Evolutionary conservation across 1,140 invertebrate genomes (phyloP), one percentile per base, ranked within the genome.

Genomic region (Rhyacophila brunnea): DNA sequence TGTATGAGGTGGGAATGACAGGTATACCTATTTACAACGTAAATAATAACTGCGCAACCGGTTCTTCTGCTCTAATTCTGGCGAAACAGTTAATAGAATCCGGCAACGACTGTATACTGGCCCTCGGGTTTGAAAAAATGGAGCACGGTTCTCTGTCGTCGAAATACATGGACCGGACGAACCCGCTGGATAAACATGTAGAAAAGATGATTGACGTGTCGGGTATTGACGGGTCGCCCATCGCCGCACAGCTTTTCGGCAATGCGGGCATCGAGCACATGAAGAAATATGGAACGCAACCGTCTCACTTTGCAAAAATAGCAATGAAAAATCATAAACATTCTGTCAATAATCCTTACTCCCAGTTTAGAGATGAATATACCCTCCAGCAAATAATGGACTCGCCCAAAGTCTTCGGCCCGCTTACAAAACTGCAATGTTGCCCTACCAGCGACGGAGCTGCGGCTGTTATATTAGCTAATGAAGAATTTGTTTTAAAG

Each of bases 71-170:
- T 2, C 71, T 99, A 0, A 85, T 88, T 57, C 76, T 99, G 68
- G 95, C 87, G 0, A 96, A 96, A 70, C 93, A 98, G 73, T 82
- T 97, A 6, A 80, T 99, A 14, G 87, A 95, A 78, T 85, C 88
- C 65, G 93, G 93, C 9, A 80, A 86, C 63, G 87, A 98, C 70
- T 95, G 96, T 73, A 88, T 91, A 1, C 74, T 99, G 35, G 96
- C 95, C 14, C 70, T 98, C 42, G 97, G 97, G 3, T 99, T 99
- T 75, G 97, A 99, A 70, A 99, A 98, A 77, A 99, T 99, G 97
- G 88, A 96, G 66, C 82, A 84, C 43, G 97, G 96, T 0, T 95
- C 96, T 11, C 78, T 99, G 1, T 81, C 83, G 13, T 81, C 84
- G 0, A 89, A 88, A 78, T 98, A 86, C 71, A 80, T 80, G 43